These are phyloP conservation scores for Drosophila pandora DNA, from an alignment of 1,140 invertebrate genomes.

Conservation along the genomic window DNA sequence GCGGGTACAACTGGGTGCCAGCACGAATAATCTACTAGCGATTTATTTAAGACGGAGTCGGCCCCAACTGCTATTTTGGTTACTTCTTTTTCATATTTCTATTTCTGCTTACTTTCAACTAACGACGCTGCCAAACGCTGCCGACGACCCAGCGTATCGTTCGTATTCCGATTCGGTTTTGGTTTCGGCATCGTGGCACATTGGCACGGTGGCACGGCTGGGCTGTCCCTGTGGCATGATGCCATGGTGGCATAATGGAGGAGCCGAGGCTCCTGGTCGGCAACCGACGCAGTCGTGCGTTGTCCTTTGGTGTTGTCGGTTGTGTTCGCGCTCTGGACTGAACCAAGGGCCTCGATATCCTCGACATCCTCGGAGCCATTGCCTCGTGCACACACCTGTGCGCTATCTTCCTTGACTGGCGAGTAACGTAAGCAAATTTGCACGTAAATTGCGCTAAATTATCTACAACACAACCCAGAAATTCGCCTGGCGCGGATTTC, in stretches of 20 bases:
- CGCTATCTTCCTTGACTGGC: constrained; percentile 39
- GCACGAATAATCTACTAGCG: constrained; percentile 80
- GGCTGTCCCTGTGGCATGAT: background rate
- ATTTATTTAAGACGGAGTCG: constrained; percentile 68
- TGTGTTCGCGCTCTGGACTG: constrained; percentile 63
- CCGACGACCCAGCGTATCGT: constrained; percentile 7
- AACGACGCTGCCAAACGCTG: constrained; percentile 21
- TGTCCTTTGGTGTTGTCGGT: constrained; percentile 77
- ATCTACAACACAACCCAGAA: constrained; percentile 56
- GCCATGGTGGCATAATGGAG: constrained; percentile 18
- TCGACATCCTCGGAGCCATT: constrained; percentile 40
- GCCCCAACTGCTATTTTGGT: constrained; percentile 70
- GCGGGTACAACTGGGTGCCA: constrained; percentile 55
- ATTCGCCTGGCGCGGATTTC: constrained; percentile 67
- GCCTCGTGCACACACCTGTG: constrained; percentile 66
- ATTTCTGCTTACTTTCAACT: constrained; percentile 73
- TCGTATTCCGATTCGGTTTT: constrained; percentile 15
- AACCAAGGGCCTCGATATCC: constrained; percentile 16
- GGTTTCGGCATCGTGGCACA: constrained; percentile 5
- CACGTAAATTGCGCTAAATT: constrained; percentile 79
- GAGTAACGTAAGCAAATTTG: constrained; percentile 72
- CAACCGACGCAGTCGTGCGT: constrained; percentile 64
- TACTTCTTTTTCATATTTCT: constrained; percentile 80
- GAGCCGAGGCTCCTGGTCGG: constrained; percentile 33
- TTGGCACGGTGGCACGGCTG: background rate